These are phyloP conservation scores for Toxotes chatareus DNA, from an alignment of 2,113 vertebrate genomes.

Conservation along the genomic window DNA sequence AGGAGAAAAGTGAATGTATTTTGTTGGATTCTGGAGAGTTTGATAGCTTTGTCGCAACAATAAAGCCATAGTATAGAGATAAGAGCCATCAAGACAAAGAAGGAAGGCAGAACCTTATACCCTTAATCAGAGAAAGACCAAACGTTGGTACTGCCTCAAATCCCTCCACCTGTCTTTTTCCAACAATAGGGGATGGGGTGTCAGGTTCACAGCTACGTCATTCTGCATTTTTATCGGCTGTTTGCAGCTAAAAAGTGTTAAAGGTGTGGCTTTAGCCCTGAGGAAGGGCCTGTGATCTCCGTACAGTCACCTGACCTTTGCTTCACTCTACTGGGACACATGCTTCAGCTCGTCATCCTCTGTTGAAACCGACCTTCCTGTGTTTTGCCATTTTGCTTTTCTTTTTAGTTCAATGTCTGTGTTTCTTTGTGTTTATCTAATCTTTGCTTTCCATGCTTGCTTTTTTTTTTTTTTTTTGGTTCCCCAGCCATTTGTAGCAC, in stretches of 20 bases:
- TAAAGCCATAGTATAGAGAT: neutral
- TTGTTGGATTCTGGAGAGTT: constrained; percentile 4
- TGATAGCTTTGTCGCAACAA: neutral
- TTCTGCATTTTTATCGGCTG: constrained; percentile 17
- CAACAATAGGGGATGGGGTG: neutral
- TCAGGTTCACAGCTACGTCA: constrained; percentile 12
- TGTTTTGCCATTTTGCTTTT: constrained; percentile 68
- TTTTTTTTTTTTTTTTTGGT: constrained; percentile 67
- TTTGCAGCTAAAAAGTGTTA: neutral
- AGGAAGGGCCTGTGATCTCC: constrained; percentile 34
- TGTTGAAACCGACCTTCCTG: constrained; percentile 55
- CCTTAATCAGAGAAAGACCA: constrained; percentile 1
- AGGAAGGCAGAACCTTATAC: neutral
- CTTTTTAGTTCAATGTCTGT: constrained; percentile 58
- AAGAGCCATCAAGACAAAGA: constrained; percentile 6
- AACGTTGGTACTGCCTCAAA: neutral
- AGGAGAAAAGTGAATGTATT: neutral
- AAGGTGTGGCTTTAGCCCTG: neutral
- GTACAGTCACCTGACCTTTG: constrained; percentile 54
- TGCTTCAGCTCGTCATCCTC: constrained; percentile 71
- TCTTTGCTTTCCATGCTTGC: constrained; percentile 78
- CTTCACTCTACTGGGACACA: constrained; percentile 74
- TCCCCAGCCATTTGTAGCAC: constrained; percentile 77
- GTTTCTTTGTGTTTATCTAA: constrained; percentile 59
- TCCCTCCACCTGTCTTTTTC: constrained; percentile 19